Conservation (phyloP, 2,797 vertebrate genomes). For the Peromyscus nudipes region DNA sequence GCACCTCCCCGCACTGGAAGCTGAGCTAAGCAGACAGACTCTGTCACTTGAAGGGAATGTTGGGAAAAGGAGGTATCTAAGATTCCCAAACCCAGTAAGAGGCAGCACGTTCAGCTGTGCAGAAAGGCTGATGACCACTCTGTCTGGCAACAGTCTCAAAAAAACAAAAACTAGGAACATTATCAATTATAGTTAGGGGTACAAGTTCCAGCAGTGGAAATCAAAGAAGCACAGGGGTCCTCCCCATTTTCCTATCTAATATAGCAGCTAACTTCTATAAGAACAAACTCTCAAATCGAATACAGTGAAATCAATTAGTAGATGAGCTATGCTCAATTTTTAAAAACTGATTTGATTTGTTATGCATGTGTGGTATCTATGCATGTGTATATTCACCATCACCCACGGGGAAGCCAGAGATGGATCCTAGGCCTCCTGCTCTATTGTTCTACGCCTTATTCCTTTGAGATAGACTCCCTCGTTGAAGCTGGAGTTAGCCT, state of each 20-base stretch:
- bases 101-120: neutral
- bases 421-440: neutral
- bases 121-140: slow-evolving; percentile 47
- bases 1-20: neutral
- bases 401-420: neutral
- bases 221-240: neutral
- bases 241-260: neutral
- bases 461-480: neutral
- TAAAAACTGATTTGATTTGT: neutral
- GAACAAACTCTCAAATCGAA: neutral
- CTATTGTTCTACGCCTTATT: neutral
- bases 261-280: neutral
- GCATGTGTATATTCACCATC: no score
- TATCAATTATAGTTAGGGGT: slow-evolving; percentile 63
- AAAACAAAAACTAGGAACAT: slow-evolving; percentile 71
- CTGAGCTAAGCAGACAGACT: neutral
- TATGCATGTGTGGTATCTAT: no score
- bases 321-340: neutral
- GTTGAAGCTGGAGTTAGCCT: neutral
- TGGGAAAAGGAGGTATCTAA: slow-evolving; percentile 53
- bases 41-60: slow-evolving; percentile 44
- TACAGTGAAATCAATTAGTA: neutral
- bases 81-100: slow-evolving; percentile 56
- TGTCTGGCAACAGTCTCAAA: slow-evolving; percentile 67
- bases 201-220: slow-evolving; percentile 58